Percentiles rank a stretch among this genome's conserved stretches.
phyloP scores from a whole-genome alignment of 2,888 invertebrate species.

The Nebria salina region DNA sequence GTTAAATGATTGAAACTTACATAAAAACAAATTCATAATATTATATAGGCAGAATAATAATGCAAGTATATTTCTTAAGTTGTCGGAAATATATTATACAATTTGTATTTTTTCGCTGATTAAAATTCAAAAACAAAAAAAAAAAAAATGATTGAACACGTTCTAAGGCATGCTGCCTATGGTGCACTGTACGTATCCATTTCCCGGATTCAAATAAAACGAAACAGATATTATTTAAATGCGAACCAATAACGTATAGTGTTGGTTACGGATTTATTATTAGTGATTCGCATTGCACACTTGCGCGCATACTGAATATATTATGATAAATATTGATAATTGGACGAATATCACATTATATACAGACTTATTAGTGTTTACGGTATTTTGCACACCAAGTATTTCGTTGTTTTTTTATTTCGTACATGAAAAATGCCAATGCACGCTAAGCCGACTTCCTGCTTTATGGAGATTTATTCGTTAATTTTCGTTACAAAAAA shows the following conservation, averaged over 20 bases:
- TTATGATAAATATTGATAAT: conserved; percentile 43
- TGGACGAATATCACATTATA: conserved; percentile 18
- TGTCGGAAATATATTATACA: conserved; percentile 17
- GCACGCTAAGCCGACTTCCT: neutral
- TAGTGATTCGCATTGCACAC: conserved; percentile 14
- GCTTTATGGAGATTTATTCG: neutral
- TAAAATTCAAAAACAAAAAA: neutral
- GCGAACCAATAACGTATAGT: conserved; percentile 4
- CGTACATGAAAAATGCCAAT: neutral
- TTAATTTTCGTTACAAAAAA: neutral
- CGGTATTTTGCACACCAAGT: neutral
- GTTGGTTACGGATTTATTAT: conserved; percentile 30
- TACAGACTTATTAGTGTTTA: conserved; percentile 1
- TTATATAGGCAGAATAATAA: conserved; percentile 3
- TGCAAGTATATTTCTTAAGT: conserved; percentile 7
- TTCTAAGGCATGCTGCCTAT: neutral
- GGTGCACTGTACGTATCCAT: neutral
- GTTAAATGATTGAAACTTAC: neutral
- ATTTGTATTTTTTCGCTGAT: neutral
- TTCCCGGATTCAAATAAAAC: conserved; percentile 17
- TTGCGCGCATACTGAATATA: conserved; percentile 35
- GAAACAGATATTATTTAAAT: neutral
- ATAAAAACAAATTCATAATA: neutral
- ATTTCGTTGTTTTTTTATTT: neutral
- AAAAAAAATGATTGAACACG: neutral